Evolutionary conservation across 2,888 invertebrate genomes (phyloP).

Genomic region (Arctia plantaginis): DNA sequence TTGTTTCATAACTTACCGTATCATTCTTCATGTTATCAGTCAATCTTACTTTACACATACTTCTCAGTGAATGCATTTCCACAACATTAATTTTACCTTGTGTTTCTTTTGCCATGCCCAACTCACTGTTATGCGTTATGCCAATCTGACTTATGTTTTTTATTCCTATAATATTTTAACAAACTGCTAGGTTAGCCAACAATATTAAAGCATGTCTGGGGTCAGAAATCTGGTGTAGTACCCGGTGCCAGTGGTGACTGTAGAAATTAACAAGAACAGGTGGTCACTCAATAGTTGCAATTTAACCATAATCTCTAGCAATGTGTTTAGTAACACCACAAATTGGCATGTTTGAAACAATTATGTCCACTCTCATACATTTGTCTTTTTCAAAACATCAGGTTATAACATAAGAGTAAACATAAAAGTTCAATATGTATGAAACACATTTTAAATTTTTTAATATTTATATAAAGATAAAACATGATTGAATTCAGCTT

Average conservation of each 20-base stretch:
- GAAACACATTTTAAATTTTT: too few relatives aligned
- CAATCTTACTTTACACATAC: not conserved
- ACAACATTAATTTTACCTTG: conserved; percentile 1
- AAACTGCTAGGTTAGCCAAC: not conserved
- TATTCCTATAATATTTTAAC: not conserved
- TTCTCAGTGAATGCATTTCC: not conserved
- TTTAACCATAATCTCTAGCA: too few relatives aligned
- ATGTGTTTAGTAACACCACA: too few relatives aligned
- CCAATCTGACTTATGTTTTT: not conserved
- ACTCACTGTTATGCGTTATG: not conserved
- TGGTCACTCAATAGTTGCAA: not conserved
- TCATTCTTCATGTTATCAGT: not conserved
- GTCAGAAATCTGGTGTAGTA: not conserved
- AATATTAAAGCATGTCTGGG: not conserved
- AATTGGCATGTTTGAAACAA: too few relatives aligned
- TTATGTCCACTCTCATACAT: not conserved
- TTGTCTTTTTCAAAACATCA: too few relatives aligned
- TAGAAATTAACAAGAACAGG: not conserved
- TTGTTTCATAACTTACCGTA: not conserved
- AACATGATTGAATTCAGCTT: too few relatives aligned
- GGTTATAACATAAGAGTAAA: too few relatives aligned
- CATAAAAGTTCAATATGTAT: too few relatives aligned
- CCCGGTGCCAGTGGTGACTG: not conserved
- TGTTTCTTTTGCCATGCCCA: not conserved
- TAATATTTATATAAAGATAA: too few relatives aligned